phyloP scores from a whole-genome alignment of 2,113 vertebrate species.

The Tiliqua scincoides region DNA sequence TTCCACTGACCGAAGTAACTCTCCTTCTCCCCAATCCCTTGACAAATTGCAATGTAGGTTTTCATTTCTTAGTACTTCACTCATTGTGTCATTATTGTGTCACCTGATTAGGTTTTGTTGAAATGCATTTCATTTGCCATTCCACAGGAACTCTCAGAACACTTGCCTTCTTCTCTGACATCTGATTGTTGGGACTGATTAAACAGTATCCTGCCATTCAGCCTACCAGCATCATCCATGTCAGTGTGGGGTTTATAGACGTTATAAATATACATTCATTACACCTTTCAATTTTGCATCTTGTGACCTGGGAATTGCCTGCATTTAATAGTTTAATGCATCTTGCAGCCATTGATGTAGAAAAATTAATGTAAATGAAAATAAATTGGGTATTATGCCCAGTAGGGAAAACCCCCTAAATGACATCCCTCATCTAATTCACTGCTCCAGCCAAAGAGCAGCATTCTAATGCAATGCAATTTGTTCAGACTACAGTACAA shows the following conservation, averaged over 20 bases:
- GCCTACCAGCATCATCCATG: not conserved
- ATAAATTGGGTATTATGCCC: conserved; percentile 55
- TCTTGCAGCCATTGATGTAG: conserved; percentile 43
- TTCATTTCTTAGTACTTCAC: conserved; percentile 1
- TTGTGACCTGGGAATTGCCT: conserved; percentile 53
- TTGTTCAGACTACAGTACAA: conserved; percentile 54
- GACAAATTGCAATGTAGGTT: not conserved
- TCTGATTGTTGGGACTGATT: not conserved
- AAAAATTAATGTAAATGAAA: conserved; percentile 73
- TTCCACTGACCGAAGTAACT: conserved; percentile 1
- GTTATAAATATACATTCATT: conserved; percentile 51
- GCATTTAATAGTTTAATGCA: conserved; percentile 61
- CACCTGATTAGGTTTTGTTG: conserved; percentile 22
- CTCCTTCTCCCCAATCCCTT: not conserved
- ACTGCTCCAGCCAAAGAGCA: conserved; percentile 38
- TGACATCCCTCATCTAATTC: conserved; percentile 50
- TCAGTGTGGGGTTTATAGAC: conserved; percentile 30
- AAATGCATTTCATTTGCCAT: conserved; percentile 28
- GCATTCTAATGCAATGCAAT: conserved; percentile 47
- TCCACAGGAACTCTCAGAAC: conserved; percentile 19
- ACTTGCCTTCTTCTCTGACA: not conserved
- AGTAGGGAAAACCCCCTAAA: conserved; percentile 45
- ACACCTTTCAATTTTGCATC: conserved; percentile 57
- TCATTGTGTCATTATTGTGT: not conserved
- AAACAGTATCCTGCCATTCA: not conserved